Percentiles rank a stretch among this genome's conserved stretches.
Evolutionary conservation across 2,797 vertebrate genomes (phyloP).

Genomic region (Manis crassicaudata): DNA sequence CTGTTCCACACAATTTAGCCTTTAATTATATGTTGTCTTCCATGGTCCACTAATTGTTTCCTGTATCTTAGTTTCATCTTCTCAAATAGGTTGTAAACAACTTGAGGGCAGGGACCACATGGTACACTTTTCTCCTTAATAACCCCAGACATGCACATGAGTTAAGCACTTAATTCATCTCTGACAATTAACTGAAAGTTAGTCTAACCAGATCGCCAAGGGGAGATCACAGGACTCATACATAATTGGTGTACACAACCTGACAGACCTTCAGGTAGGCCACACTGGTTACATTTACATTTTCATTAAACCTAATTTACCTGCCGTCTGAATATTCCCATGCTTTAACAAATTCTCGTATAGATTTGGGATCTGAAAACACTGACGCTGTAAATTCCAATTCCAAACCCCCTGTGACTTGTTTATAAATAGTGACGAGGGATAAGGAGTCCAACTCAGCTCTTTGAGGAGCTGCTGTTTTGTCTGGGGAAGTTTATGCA

Average conservation of each 20-base stretch:
- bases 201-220: background rate
- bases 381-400: background rate
- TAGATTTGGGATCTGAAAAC: background rate
- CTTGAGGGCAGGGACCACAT: conserved; percentile 14
- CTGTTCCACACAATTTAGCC: conserved; percentile 55
- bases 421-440: background rate
- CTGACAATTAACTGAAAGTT: background rate
- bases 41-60: conserved; percentile 45
- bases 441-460: background rate
- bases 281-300: background rate
- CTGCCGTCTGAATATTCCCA: background rate
- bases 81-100: conserved; percentile 57
- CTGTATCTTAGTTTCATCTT: conserved; percentile 57
- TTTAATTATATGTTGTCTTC: conserved; percentile 50
- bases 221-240: background rate
- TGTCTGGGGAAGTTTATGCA: conserved; percentile 67
- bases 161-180: background rate
- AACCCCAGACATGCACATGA: background rate
- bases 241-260: background rate
- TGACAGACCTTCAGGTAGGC: background rate
- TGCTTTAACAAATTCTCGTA: background rate
- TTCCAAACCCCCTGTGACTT: conserved; percentile 3
- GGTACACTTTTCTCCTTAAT: background rate
- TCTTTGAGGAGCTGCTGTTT: background rate
- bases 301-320: background rate